phyloP scores from a whole-genome alignment of 2,888 invertebrate genomes.

The Scaptomyza cyrtandrae region DNA sequence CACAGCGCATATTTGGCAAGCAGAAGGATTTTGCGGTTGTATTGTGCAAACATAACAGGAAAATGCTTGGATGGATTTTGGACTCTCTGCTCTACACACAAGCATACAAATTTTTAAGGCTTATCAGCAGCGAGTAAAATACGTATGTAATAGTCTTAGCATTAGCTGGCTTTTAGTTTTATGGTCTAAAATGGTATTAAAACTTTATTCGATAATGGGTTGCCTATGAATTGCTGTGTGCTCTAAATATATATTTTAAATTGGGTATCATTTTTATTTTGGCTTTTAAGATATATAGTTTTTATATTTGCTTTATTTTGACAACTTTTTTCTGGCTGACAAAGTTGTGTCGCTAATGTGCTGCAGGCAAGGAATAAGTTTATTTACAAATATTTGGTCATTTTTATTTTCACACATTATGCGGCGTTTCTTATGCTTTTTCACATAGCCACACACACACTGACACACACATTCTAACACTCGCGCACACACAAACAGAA shows the following conservation, averaged over 20 bases:
- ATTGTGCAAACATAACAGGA: conserved; percentile 58
- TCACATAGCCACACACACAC: conserved; percentile 18
- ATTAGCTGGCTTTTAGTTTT: not conserved
- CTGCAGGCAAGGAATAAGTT: conserved; percentile 38
- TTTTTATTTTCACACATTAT: conserved; percentile 73
- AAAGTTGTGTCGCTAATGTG: conserved; percentile 54
- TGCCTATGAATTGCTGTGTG: not conserved
- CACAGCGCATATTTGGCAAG: conserved; percentile 62
- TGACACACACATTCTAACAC: conserved; percentile 6
- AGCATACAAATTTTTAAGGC: not conserved
- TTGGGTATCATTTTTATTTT: not conserved
- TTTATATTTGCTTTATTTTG: not conserved
- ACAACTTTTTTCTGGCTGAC: conserved; percentile 8
- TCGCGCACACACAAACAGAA: conserved; percentile 35
- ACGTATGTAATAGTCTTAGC: not conserved
- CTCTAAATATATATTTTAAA: not conserved
- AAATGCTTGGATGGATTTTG: conserved; percentile 53
- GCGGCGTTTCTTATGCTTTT: conserved; percentile 29
- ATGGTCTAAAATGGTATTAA: not conserved
- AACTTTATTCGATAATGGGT: not conserved
- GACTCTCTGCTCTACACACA: not conserved
- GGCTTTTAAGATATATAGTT: not conserved
- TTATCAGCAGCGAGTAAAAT: not conserved
- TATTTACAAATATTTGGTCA: conserved; percentile 60
- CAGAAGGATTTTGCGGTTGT: conserved; percentile 74